A percentile compares a stretch with the other conserved stretches of the same genome.
Conservation (phyloP, 2,797 vertebrate species). For the Delichon dasypus region DNA sequence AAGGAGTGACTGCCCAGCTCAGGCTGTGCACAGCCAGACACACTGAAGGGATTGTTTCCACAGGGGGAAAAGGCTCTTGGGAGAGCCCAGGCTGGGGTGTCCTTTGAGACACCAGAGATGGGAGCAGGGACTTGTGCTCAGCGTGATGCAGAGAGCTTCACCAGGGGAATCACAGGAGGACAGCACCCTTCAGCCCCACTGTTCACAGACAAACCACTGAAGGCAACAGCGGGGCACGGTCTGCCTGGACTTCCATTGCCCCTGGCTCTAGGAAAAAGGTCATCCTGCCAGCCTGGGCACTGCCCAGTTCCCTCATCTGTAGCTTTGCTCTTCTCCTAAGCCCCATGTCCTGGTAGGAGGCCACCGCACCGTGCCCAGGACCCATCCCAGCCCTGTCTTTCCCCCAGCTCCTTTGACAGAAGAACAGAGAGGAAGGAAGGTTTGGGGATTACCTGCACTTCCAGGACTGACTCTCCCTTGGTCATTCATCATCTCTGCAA, state of each 20-base stretch:
- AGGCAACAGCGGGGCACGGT: not conserved
- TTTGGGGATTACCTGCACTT: conserved; percentile 1
- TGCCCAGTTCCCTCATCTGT: not conserved
- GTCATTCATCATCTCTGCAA: too few species aligned
- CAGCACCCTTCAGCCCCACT: not conserved
- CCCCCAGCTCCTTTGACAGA: too few species aligned
- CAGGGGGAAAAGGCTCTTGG: not conserved
- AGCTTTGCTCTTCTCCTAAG: not conserved
- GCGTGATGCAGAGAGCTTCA: not conserved
- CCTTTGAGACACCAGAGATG: not conserved
- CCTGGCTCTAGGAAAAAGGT: not conserved
- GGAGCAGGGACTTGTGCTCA: not conserved
- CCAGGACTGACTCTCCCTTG: not conserved
- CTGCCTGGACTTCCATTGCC: not conserved
- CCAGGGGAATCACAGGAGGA: not conserved
- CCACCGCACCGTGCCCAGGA: not conserved
- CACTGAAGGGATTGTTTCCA: not conserved
- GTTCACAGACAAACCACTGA: not conserved
- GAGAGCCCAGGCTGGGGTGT: not conserved
- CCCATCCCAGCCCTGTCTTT: not conserved
- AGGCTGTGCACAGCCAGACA: not conserved
- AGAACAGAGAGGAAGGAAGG: not conserved
- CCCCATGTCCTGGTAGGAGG: not conserved
- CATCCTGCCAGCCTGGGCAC: not conserved
- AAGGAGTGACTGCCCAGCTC: not conserved